Base-by-base conservation (phyloP, 2,888 invertebrate genomes). In the Drosophila austrosaltans region DNA sequence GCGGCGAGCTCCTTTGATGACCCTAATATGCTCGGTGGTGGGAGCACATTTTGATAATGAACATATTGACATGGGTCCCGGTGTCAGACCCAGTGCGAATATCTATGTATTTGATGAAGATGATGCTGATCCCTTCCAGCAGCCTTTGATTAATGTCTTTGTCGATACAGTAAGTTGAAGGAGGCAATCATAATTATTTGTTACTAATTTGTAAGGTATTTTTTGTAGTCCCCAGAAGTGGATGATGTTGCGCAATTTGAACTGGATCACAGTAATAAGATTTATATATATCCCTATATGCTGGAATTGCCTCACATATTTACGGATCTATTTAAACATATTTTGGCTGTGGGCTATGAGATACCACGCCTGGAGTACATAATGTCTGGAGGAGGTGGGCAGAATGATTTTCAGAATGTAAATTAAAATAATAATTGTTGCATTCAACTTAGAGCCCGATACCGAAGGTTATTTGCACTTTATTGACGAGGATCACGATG, bases 231-330 rank as follows among this genome's bases (percentile, higher is more conserved):
- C 0, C 81, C 82, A 0, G 89, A 91, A 8, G 30, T 83, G 0
- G 88, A 90, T 69, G 77, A 81, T 7, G 78, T 89, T 28, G 78
- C 87, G 0, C 71, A 79, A 3, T 92, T 92, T 61, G 81, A 91
- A 30, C 64, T 91, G n/a, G 85, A 89, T 8, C 76, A 93, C 66
- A 79, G 74, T 28, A 89, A 90, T 12, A 91, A 90, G 77, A 86
- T 93, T 16, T 91, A 91, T 56, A 87, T 92, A 8, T 92, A 91
- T 77, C 93, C 93, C 0, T 92, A 91, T 53, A 90, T 93, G 76
- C 72, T 75, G 22, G 91, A 91, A 48, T 69, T 93, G 40, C 92
- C 92, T 0, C 82, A 82, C 0, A 69, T 93, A 6, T 91, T 92
- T 32, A 82, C 89, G 44, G 87, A 90, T 32, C 82, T 91, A 30